Percentiles rank a stretch among this genome's conserved stretches.
phyloP scores from a whole-genome alignment of 1,140 invertebrate genomes.

The Halyomorpha halys region DNA sequence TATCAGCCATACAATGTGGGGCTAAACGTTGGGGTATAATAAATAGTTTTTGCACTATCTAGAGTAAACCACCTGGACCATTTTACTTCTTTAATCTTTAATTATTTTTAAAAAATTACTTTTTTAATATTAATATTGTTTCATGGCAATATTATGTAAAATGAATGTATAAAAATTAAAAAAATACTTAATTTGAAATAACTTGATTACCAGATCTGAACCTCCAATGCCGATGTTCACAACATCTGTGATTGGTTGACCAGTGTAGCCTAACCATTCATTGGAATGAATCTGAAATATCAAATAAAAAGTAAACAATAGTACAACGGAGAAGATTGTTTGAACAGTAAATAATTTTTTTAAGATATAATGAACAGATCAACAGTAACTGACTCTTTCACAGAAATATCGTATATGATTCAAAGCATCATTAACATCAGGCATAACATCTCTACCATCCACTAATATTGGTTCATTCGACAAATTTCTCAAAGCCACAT shows the following conservation, averaged over 20 bases:
- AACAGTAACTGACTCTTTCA: constrained; percentile 44
- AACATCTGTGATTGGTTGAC: constrained; percentile 92
- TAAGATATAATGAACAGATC: neutral
- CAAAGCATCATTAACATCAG: constrained; percentile 83
- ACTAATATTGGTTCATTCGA: constrained; percentile 67
- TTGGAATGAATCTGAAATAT: constrained; percentile 49
- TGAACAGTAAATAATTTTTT: neutral
- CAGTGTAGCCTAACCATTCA: constrained; percentile 80
- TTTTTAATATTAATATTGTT: too few species aligned
- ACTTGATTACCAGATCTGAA: constrained; percentile 70
- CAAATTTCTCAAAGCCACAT: constrained; percentile 85
- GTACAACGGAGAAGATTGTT: neutral
- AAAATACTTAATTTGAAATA: neutral
- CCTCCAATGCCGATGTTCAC: constrained; percentile 99
- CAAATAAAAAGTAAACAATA: neutral
- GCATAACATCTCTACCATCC: constrained; percentile 87
- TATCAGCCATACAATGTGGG: too few species aligned
- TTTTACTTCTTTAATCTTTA: too few species aligned
- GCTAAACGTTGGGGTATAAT: too few species aligned
- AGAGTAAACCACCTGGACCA: too few species aligned
- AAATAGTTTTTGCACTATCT: too few species aligned
- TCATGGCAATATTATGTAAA: too few species aligned
- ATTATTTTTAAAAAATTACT: too few species aligned
- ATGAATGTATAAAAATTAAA: too few species aligned
- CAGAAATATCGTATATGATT: constrained; percentile 92